phyloP scores from a whole-genome alignment of 2,113 vertebrate species.

The Strix uralensis region DNA sequence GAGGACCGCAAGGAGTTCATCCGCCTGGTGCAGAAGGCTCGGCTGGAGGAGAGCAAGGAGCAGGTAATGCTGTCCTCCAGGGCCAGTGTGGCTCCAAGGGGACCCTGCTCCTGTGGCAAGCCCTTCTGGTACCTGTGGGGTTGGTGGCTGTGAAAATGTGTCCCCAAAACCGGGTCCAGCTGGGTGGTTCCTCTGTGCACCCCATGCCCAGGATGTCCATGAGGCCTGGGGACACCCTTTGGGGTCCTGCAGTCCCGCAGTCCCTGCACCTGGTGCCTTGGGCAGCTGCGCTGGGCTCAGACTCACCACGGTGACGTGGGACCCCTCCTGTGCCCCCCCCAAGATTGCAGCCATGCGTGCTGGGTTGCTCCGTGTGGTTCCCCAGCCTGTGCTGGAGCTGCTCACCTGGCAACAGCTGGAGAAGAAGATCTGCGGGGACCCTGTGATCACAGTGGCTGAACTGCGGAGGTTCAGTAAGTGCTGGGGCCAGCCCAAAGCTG shows the following conservation, averaged over 20 bases:
- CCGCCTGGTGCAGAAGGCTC: slow-evolving; percentile 85
- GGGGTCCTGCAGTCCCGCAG: background rate
- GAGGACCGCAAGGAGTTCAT: slow-evolving; percentile 89
- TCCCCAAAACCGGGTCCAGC: background rate
- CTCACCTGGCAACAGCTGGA: slow-evolving; percentile 96
- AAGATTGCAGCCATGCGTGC: slow-evolving; percentile 91
- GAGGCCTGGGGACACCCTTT: background rate
- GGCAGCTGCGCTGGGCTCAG: background rate
- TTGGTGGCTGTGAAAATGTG: accelerated
- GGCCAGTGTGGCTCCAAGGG: background rate
- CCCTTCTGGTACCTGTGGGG: background rate
- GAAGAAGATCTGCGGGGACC: slow-evolving; percentile 91
- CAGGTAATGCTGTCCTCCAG: slow-evolving; percentile 75
- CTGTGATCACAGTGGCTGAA: slow-evolving; percentile 87
- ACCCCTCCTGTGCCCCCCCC: background rate
- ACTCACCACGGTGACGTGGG: accelerated
- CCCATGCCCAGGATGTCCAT: background rate
- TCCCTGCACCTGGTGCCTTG: background rate
- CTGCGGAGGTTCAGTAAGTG: slow-evolving; percentile 82
- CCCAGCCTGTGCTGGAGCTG: slow-evolving; percentile 92
- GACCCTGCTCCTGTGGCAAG: background rate
- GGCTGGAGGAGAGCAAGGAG: slow-evolving; percentile 89
- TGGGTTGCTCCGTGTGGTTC: slow-evolving; percentile 89
- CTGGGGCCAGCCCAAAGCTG: background rate
- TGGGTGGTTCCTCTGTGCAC: background rate